A percentile compares a stretch with the other conserved stretches of the same genome.
phyloP scores from a whole-genome alignment of 2,797 vertebrate genomes.

The Amphiprion clarkii region DNA sequence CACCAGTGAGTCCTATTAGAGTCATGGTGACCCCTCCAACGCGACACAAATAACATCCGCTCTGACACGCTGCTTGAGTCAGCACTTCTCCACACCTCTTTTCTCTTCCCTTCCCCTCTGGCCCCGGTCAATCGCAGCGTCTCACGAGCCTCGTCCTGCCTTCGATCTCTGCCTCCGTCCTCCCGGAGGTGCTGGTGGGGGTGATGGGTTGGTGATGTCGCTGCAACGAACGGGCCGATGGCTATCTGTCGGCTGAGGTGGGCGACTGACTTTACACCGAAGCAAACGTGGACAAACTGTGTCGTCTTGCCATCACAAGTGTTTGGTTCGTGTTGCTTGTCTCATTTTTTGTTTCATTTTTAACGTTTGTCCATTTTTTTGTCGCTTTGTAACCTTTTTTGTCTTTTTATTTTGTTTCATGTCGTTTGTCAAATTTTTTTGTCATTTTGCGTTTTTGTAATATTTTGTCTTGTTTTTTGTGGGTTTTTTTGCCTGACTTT shows the following conservation, averaged over 20 bases:
- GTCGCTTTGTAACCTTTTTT: too few species aligned
- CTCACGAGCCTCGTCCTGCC: neutral
- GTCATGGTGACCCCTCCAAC: slow-evolving; percentile 57
- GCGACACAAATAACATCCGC: slow-evolving; percentile 52
- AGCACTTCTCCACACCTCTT: slow-evolving; percentile 55
- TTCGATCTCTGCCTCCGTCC: slow-evolving; percentile 21
- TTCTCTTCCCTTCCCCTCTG: neutral
- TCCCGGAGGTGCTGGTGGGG: slow-evolving; percentile 4
- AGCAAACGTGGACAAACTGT: too few species aligned
- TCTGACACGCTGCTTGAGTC: slow-evolving; percentile 56
- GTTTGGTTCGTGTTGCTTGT: too few species aligned
- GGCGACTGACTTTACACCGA: slow-evolving; percentile 24
- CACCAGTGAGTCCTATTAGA: slow-evolving; percentile 59
- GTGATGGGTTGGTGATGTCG: slow-evolving; percentile 62
- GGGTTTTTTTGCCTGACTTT: too few species aligned
- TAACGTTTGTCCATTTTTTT: too few species aligned
- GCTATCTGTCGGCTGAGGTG: slow-evolving; percentile 56
- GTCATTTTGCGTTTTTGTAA: too few species aligned
- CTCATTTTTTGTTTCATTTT: too few species aligned
- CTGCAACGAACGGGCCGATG: slow-evolving; percentile 59
- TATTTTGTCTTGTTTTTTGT: too few species aligned
- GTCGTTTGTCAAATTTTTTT: too few species aligned
- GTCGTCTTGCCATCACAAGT: too few species aligned
- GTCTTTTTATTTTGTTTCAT: too few species aligned
- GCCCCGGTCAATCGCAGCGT: neutral